Evolutionary conservation across 2,888 invertebrate species (phyloP), one percentile per base, ranked within the genome.

Genomic region (Amphipyra tragopoginis): DNA sequence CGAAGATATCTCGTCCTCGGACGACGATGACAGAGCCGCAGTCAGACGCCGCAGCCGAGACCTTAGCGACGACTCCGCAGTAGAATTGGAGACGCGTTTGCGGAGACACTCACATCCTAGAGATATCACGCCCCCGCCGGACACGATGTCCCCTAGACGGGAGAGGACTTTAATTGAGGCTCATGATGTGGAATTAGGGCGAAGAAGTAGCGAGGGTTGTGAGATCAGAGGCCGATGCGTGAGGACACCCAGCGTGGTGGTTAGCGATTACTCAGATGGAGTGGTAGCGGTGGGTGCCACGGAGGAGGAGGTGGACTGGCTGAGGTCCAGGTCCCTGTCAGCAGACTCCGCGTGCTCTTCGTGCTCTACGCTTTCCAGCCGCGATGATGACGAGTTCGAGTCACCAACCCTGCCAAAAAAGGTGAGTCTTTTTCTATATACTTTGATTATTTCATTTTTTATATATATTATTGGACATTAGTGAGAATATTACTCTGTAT

Each of bases 261-360:
- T 98, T 43, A 98, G 97, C 83, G 98, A 98, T 87, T 98, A 98
- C 83, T 97, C 97, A 0, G 98, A 98, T 82, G 97, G 93, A 0
- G 85, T 90, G 1, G 85, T 90, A 33, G 93, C 91, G 1, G 93
- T 93, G 9, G 94, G 94, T 4, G 94, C 93, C 3, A 93, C 93
- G 0, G 89, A 89, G 56, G 94, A 93, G 78, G 94, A 94, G 77
- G 93, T 92, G 72, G 85, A 90, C 79, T 94, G 94, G 94, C 81
- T 94, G 74, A 77, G 94, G 39, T 86, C 94, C 55, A 82, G 96
- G 51, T 92, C 95, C 0, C 90, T 96, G 72, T 96, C 96, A 11
- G 96, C 97, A 0, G 96, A 96, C 58, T 97, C 97, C 1, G 96
- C 97, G 65, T 97, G 97, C 84, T 97, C 97, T 7, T 97, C 96